Conservation (phyloP, 2,113 vertebrate genomes). For the Macrotis lagotis region DNA sequence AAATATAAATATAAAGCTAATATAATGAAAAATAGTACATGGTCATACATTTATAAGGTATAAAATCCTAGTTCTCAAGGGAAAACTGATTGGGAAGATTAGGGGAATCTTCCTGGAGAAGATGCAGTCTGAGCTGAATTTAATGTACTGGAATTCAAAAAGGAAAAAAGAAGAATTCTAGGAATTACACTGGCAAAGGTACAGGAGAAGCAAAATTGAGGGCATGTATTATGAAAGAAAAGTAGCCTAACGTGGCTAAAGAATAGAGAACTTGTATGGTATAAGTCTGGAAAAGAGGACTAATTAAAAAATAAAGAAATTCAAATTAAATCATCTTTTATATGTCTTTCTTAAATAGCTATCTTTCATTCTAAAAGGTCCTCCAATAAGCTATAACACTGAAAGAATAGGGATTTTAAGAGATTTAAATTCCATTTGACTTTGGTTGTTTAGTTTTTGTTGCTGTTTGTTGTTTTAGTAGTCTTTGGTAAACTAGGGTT, state of each 20-base stretch:
- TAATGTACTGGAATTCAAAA: background rate
- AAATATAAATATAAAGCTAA: no score
- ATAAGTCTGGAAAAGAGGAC: background rate
- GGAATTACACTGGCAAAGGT: background rate
- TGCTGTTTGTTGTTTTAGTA: background rate
- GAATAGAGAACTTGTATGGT: background rate
- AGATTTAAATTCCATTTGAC: background rate
- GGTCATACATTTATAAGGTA: background rate
- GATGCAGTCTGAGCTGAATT: background rate
- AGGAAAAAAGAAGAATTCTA: background rate
- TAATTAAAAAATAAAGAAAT: background rate
- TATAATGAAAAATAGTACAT: background rate
- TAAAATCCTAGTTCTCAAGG: background rate
- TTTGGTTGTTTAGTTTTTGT: background rate
- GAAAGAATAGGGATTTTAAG: background rate
- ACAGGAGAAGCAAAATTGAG: background rate
- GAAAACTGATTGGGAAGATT: background rate
- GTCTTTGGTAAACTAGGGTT: background rate
- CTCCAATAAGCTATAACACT: conserved; percentile 49
- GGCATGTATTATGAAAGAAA: background rate
- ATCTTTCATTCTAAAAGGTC: background rate
- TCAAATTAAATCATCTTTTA: background rate
- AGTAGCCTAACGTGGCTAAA: background rate
- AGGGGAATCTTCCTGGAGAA: background rate
- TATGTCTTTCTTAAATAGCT: background rate